Evolutionary conservation across 2,113 vertebrate genomes (phyloP).

Genomic region (Eudorcas thomsonii): DNA sequence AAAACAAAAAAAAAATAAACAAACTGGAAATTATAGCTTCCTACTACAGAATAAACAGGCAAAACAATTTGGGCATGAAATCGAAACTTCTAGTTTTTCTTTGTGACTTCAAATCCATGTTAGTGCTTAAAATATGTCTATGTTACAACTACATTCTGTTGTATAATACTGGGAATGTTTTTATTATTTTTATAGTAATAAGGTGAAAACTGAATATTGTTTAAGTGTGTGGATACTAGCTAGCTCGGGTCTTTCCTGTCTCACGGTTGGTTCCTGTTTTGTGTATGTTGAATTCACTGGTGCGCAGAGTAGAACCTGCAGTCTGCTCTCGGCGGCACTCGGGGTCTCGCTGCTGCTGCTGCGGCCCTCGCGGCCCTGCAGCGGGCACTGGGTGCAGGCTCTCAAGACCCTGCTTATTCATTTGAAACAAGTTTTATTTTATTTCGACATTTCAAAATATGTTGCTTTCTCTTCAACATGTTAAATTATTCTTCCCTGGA

Average conservation of each 20-base stretch:
- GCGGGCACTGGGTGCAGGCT: background rate
- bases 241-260: background rate
- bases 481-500: background rate
- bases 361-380: rapidly evolving
- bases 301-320: slow-evolving; percentile 85
- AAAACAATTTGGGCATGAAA: background rate
- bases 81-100: background rate
- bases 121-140: background rate
- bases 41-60: background rate
- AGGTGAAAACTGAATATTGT: background rate
- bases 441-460: background rate
- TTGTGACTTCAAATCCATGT: background rate
- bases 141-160: background rate
- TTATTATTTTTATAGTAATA: background rate
- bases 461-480: background rate
- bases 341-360: background rate
- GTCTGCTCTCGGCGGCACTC: background rate
- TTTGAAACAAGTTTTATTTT: background rate
- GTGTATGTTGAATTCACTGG: slow-evolving; percentile 77
- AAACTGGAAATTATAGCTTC: background rate
- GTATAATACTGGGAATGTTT: background rate
- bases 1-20: background rate
- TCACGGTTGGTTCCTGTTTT: slow-evolving; percentile 58
- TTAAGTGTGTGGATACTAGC: background rate
- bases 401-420: background rate